These are phyloP conservation scores for Pseudotriccus pelzelni DNA, from an alignment of 2,797 vertebrate genomes.

Conservation along the genomic window DNA sequence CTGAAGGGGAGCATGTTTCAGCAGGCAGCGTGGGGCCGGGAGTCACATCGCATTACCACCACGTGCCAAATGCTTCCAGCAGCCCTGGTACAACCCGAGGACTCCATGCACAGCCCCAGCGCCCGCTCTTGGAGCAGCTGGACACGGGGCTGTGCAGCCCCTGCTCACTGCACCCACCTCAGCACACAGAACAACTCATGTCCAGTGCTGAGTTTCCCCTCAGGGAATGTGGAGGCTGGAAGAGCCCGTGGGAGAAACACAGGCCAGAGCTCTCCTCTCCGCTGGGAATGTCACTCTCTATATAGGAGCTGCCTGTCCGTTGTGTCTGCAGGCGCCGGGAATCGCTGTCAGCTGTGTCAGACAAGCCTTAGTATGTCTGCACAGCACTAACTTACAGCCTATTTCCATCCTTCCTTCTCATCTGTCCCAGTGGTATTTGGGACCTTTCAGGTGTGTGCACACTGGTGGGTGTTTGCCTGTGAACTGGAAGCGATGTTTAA, in stretches of 20 bases:
- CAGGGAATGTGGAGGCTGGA: not conserved
- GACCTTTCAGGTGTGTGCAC: rapidly evolving
- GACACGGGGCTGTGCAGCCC: not conserved
- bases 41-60: not conserved
- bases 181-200: not conserved
- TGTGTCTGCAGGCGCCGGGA: not conserved
- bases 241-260: not conserved
- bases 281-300: not conserved
- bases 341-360: not conserved
- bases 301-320: not conserved
- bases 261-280: not conserved
- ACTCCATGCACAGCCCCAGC: not conserved
- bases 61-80: not conserved
- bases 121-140: not conserved
- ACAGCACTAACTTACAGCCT: rapidly evolving
- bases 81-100: not conserved
- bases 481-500: not conserved
- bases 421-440: not conserved
- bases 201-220: not conserved
- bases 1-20: conserved; percentile 30
- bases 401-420: not conserved
- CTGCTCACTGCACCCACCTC: not conserved
- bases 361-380: not conserved
- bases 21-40: not conserved
- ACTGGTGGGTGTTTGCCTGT: not conserved